Evolutionary conservation across 2,113 vertebrate genomes (phyloP).

Genomic region (Sapayoa aenigma): DNA sequence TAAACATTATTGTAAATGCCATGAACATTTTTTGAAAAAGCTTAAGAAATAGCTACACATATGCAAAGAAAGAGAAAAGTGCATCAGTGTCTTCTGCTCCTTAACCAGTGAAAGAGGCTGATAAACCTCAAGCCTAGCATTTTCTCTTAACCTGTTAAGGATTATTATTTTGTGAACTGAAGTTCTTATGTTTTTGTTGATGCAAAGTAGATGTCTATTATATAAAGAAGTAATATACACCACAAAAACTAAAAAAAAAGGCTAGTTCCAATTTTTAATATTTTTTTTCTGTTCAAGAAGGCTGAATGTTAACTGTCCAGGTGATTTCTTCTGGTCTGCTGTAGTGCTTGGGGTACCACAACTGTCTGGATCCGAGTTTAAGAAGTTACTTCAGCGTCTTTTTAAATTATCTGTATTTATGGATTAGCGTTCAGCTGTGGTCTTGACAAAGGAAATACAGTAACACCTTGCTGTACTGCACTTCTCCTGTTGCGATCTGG

Average conservation of each 20-base stretch:
- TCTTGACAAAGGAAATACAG: too few species aligned
- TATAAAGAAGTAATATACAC: background rate
- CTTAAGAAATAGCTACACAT: background rate
- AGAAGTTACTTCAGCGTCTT: background rate
- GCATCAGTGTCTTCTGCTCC: background rate
- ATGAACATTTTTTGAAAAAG: background rate
- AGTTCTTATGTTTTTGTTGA: background rate
- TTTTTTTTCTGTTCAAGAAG: background rate
- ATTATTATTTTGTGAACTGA: background rate
- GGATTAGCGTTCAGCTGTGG: background rate
- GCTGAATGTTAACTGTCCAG: background rate
- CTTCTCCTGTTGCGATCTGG: too few species aligned
- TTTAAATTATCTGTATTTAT: background rate
- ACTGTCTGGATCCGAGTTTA: background rate
- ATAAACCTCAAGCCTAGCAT: background rate
- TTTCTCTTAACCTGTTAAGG: background rate
- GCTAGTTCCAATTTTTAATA: background rate
- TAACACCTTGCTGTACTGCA: too few species aligned
- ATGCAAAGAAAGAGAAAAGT: background rate
- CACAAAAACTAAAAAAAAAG: background rate
- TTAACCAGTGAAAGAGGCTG: background rate
- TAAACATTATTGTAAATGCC: background rate
- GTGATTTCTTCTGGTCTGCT: background rate
- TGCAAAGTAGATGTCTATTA: background rate
- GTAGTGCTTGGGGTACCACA: background rate